phyloP scores from a whole-genome alignment of 1,140 invertebrate genomes.

The Halyomorpha halys region DNA sequence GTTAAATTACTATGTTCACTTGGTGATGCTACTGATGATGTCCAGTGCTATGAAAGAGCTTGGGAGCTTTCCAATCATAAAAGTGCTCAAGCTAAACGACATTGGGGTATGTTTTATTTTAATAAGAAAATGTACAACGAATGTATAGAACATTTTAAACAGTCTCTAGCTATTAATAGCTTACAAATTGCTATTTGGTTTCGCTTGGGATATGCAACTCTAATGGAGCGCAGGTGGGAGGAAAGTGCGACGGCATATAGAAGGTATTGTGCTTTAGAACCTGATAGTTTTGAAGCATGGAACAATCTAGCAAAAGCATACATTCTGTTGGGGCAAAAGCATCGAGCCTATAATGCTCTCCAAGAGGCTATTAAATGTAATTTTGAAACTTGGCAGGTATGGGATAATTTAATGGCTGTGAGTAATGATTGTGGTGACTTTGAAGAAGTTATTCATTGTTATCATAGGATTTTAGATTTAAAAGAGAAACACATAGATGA shows the following conservation, averaged over 20 bases:
- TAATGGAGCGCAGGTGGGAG: conserved; percentile 70
- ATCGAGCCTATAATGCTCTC: conserved; percentile 67
- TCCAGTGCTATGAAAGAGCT: conserved; percentile 69
- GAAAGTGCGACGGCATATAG: conserved; percentile 74
- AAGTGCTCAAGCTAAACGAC: conserved; percentile 69
- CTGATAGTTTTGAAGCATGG: conserved; percentile 89
- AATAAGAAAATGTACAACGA: conserved; percentile 60
- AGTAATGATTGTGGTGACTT: conserved; percentile 65
- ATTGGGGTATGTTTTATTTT: conserved; percentile 72
- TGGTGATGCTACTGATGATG: conserved; percentile 64
- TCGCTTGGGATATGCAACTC: conserved; percentile 72
- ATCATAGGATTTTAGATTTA: conserved; percentile 72
- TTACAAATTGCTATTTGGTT: conserved; percentile 77
- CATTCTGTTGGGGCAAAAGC: conserved; percentile 75
- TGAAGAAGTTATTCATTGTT: conserved; percentile 66
- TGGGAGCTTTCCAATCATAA: conserved; percentile 76
- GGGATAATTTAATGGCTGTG: conserved; percentile 88
- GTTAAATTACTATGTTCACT: conserved; percentile 81
- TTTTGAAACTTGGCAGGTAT: conserved; percentile 92
- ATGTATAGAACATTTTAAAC: conserved; percentile 66
- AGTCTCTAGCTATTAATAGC: conserved; percentile 71
- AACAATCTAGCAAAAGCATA: conserved; percentile 93
- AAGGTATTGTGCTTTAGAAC: conserved; percentile 74
- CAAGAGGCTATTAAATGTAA: conserved; percentile 87
- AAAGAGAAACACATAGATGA: conserved; percentile 70